Base-by-base conservation (phyloP, 2,113 vertebrate species). In the Galemys pyrenaicus region DNA sequence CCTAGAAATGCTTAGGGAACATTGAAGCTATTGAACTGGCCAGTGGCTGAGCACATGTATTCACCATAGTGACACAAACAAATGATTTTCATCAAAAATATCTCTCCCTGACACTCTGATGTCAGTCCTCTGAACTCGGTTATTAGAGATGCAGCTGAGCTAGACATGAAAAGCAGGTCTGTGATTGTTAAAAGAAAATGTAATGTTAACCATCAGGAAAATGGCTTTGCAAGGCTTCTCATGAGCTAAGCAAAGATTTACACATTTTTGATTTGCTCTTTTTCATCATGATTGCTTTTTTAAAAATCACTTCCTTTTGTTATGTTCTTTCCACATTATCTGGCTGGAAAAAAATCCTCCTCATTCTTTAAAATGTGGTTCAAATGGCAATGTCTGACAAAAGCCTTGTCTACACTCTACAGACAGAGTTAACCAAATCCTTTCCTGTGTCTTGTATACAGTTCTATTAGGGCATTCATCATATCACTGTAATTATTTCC, bases 11-110 rank as follows among this genome's bases (percentile, higher is more conserved):
- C 89, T 96, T 73, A 13, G 71, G 93, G 84, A 80, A 68, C 46
- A 15, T 71, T 74, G 41, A 75, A 68, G 28, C 78, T 77, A 35
- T 96, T 89, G 83, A 92, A 89, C 74, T 60, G 60, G 30, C 67
- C 58, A 67, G 85, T 73, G 60, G 35, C 32, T 91, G 89, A 75
- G 86, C 65, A 80, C 95, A 84, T 95, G 92, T 81, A 77, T 78
- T 97, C 95, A 94, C 96, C 95, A 97, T 93, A 96, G 96, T 95
- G 94, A 97, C 41, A 71, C 85, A 92, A 93, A 96, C 87, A 92
- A 92, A 96, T 46, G 83, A 93, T 77, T 85, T 62, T 64, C 41
- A 28, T 92, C 83, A 84, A 91, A 96, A 95, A 93, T 78, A 87
- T 75, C 64, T 92, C 90, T 93, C 94, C 62, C 71, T 80, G 71